Evolutionary conservation across 37 sponge, comb jelly and placozoan genomes (phyloP), one percentile per base, ranked within the genome.

Genomic region (Halisarca cf. caerulea): DNA sequence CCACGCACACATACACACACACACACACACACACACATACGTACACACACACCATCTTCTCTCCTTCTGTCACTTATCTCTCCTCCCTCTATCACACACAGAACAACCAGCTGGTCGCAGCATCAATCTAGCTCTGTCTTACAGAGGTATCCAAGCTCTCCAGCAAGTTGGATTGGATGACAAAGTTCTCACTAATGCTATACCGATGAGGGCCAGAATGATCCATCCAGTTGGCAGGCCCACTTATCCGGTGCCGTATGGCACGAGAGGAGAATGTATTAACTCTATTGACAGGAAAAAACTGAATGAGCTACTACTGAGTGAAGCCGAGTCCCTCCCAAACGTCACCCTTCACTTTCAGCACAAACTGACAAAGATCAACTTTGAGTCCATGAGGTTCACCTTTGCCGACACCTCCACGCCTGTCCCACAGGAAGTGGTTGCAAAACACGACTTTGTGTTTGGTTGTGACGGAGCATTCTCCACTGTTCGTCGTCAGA

Each of bases 391-490:
- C 32, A 88, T 74, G 66, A 80, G 35, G 9, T 60, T 92, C 0
- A 39, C 37, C 2, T 92, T 95, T 57, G 17, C 34, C 8, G 66
- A 36, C 15, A 18, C 17, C 35, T 24, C n/a, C 32, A 47, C 41
- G 17, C 39, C 74, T 0, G 80, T 81, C 0, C 15, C 60, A 0
- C 34, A 74, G 24, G 88, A 85, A 37, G 32, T 38, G 3, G 54
- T 2, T 0, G 80, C 79, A 0, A 25, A 83, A 24, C 82, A 83
- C 20, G 87, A 88, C 42, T 88, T 95, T 66, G 61, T 90, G 21
- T 90, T 95, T 73, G 96, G 96, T 34, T 92, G 93, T 66, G 96
- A 95, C 54, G 96, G 96, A 25, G 91, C 96, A 7, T 86, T 51
- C 53, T 95, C 96, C 0, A 83, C 93, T 3, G 93, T 95, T 0